phyloP scores from a whole-genome alignment of 2,888 invertebrate species.

The Fragum fragum region DNA sequence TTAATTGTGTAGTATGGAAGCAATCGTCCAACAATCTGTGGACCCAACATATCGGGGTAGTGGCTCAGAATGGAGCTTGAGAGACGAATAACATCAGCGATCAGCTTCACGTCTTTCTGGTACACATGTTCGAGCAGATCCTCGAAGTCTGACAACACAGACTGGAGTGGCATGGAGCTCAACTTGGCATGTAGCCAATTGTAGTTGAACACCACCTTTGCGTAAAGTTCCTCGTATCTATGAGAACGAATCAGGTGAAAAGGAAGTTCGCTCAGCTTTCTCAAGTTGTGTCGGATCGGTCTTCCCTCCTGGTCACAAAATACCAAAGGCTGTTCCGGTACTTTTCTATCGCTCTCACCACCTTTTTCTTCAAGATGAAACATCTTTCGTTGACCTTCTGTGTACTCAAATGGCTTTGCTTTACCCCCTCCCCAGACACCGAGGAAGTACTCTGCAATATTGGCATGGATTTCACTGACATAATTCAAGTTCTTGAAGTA shows the following conservation, averaged over 20 bases:
- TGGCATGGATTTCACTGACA: constrained; percentile 97
- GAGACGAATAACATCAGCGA: constrained; percentile 89
- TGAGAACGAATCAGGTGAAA: constrained; percentile 97
- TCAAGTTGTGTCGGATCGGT: constrained; percentile 95
- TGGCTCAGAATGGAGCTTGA: constrained; percentile 97
- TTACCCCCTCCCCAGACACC: constrained; percentile 98
- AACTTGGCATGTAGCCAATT: constrained; percentile 99
- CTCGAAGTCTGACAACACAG: constrained; percentile 97
- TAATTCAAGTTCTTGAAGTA: constrained; percentile 99
- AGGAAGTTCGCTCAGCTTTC: constrained; percentile 97
- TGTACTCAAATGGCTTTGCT: constrained; percentile 98
- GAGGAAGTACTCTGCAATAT: constrained; percentile 98
- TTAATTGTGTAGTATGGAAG: constrained; percentile 96
- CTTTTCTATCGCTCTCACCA: constrained; percentile 91
- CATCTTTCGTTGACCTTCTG: constrained; percentile 97
- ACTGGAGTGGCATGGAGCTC: constrained; percentile 97
- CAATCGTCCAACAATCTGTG: constrained; percentile 96
- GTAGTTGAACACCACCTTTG: constrained; percentile 98
- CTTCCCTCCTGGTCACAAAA: constrained; percentile 96
- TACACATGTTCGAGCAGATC: constrained; percentile 90
- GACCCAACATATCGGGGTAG: constrained; percentile 98
- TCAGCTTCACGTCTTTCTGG: constrained; percentile 85
- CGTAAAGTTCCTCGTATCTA: constrained; percentile 89
- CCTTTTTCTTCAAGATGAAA: constrained; percentile 89
- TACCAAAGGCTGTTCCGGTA: constrained; percentile 96